A percentile compares a stretch with the other conserved stretches of the same genome.
Conservation (phyloP, 1,140 invertebrate species). For the Chrysopa pallens region DNA sequence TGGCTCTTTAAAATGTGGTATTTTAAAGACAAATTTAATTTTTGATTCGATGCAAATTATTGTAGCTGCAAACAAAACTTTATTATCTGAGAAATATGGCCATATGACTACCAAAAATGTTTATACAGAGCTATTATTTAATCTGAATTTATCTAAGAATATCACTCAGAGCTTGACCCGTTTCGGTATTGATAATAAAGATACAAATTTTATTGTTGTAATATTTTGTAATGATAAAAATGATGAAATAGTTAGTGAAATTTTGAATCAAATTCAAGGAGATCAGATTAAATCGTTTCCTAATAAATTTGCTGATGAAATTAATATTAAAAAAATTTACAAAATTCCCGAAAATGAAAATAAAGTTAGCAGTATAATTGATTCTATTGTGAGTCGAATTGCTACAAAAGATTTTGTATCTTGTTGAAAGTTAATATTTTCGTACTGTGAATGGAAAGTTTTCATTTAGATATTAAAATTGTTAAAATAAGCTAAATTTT, state of each 20-base stretch:
- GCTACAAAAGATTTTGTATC: constrained; percentile 27
- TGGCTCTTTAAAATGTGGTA: constrained; percentile 34
- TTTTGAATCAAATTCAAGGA: constrained; percentile 28
- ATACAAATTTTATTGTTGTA: constrained; percentile 33
- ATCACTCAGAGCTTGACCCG: constrained; percentile 41
- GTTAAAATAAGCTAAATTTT: too few relatives aligned
- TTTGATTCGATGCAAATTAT: constrained; percentile 42
- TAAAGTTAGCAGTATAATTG: constrained; percentile 23
- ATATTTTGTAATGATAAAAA: constrained; percentile 23
- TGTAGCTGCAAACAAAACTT: constrained; percentile 49
- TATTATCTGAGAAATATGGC: constrained; percentile 25
- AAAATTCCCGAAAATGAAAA: constrained; percentile 31
- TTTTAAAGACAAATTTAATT: constrained; percentile 41
- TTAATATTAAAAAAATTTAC: constrained; percentile 32
- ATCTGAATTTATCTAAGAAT: constrained; percentile 46
- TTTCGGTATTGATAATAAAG: constrained; percentile 39
- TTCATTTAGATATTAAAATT: too few relatives aligned
- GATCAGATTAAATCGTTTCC: constrained; percentile 25
- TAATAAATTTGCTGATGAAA: constrained; percentile 22
- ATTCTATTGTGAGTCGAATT: constrained; percentile 40
- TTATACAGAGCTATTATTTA: constrained; percentile 48
- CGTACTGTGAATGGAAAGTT: too few relatives aligned
- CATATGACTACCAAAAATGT: constrained; percentile 38
- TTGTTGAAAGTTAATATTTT: too few relatives aligned
- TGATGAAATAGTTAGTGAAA: constrained; percentile 18